Base-by-base conservation (phyloP, 1,140 invertebrate genomes). In the Copidosoma floridanum region DNA sequence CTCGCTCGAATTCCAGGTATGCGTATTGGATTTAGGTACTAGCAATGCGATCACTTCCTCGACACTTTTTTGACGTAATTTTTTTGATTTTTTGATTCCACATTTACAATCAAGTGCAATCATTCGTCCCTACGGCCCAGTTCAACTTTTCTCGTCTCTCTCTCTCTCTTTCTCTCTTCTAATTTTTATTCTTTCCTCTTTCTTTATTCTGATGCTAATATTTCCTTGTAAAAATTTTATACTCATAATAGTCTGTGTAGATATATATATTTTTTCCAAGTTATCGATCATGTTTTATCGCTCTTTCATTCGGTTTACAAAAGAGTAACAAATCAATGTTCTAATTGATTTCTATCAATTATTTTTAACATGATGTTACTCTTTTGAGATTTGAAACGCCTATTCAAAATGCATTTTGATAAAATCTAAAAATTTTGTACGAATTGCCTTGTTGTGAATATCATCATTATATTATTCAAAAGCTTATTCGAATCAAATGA, bases 11-110 rank as follows among this genome's bases (percentile, higher is more conserved):
- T 64, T 52, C 68, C 68, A 66, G 64, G 65, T 65, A 71, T 69
- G 70, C 66, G 68, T 69, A 69, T 71, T 71, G 69, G 66, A 69
- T 71, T 57, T 65, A 60, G n/a, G n/a, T n/a, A n/a, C n/a, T n/a
- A 71, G 63, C 64, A 63, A 66, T 64, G 65, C 60, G 52, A 65
- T 65, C 65, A 66, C 63, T 57, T 59, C 50, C 6, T 32, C 6
- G 6, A 32, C 29, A 32, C 29, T 32, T 32, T 41, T 41, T n/a
- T 12, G 10, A n/a, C 40, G 16, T 6, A 10, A 21, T 44, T 43
- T 48, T 24, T 24, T 16, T n/a, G 18, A 11, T 52, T 38, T 59
- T 37, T 32, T 52, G 8, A 50, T 32, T 58, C 16, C 35, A 57
- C 29, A 8, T 32, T 32, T 6, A 32, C 29, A 32, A 32, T 32